A percentile compares a stretch with the other conserved stretches of the same genome.
Evolutionary conservation across 2,888 invertebrate species (phyloP).

Genomic region (Graphium colonna): DNA sequence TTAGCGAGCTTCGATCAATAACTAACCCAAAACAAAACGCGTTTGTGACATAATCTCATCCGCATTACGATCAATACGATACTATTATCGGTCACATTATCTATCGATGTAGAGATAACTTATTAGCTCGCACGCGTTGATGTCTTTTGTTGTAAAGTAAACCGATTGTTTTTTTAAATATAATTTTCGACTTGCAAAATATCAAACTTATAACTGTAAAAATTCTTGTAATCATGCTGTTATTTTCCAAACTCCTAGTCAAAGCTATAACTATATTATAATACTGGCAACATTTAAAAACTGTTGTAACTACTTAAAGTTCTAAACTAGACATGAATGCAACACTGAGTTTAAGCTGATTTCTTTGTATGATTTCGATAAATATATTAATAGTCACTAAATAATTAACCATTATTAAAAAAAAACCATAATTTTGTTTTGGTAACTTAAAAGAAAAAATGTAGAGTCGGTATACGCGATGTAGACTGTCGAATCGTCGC

Average conservation of each 20-base stretch:
- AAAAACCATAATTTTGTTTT: too few species aligned
- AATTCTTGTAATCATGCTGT: neutral
- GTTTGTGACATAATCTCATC: conserved; percentile 46
- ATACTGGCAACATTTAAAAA: too few species aligned
- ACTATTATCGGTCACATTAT: conserved; percentile 52
- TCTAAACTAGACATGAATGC: too few species aligned
- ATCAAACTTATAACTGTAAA: neutral
- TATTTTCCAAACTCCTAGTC: too few species aligned
- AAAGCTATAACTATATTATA: too few species aligned
- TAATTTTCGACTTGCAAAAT: neutral
- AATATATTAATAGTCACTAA: neutral
- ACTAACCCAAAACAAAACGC: conserved; percentile 35
- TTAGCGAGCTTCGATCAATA: conserved; percentile 2
- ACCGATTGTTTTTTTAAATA: conserved; percentile 5
- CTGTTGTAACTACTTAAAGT: too few species aligned
- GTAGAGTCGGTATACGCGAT: conserved; percentile 46
- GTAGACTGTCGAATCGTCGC: too few species aligned
- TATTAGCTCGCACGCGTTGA: conserved; percentile 64
- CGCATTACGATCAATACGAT: conserved; percentile 62
- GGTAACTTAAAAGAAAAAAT: too few species aligned
- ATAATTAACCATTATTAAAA: too few species aligned
- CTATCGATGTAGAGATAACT: conserved; percentile 55
- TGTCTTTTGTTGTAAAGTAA: conserved; percentile 58
- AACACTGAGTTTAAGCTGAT: too few species aligned
- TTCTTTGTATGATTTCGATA: neutral